A percentile compares a stretch with the other conserved stretches of the same genome.
Conservation (phyloP, 2,113 vertebrate genomes). For the Dendropsophus ebraccatus region DNA sequence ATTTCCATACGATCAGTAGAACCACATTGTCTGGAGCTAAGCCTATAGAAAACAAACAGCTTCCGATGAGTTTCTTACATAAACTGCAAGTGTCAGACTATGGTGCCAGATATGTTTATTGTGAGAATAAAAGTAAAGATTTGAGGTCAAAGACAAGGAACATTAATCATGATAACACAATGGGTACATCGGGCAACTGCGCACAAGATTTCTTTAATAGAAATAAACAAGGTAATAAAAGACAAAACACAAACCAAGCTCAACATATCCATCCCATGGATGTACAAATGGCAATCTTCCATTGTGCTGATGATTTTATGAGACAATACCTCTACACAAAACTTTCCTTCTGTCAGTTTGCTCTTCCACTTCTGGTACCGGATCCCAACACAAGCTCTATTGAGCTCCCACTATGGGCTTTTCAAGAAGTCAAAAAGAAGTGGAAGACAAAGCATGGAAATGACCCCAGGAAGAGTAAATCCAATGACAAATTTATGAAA, state of each 20-base stretch:
- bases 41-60: conserved; percentile 64
- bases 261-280: conserved; percentile 74
- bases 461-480: conserved; percentile 12
- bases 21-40: conserved; percentile 58
- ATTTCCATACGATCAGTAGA: conserved; percentile 68
- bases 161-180: not conserved
- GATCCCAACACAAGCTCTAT: conserved; percentile 62
- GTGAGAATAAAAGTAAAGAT: conserved; percentile 28
- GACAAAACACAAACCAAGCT: not conserved
- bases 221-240: not conserved
- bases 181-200: not conserved
- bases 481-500: conserved; percentile 65
- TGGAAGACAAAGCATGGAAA: conserved; percentile 65
- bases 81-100: conserved; percentile 69
- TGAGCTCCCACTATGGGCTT: conserved; percentile 73
- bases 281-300: conserved; percentile 76
- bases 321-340: conserved; percentile 77
- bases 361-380: conserved; percentile 75
- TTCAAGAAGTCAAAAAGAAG: conserved; percentile 71
- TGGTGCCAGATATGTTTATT: conserved; percentile 66
- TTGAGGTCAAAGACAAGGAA: not conserved
- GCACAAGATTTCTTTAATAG: too few species aligned
- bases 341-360: conserved; percentile 74
- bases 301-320: conserved; percentile 74
- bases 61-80: conserved; percentile 69